phyloP scores from a whole-genome alignment of 2,888 invertebrate species.

The Peribatodes rhomboidaria region DNA sequence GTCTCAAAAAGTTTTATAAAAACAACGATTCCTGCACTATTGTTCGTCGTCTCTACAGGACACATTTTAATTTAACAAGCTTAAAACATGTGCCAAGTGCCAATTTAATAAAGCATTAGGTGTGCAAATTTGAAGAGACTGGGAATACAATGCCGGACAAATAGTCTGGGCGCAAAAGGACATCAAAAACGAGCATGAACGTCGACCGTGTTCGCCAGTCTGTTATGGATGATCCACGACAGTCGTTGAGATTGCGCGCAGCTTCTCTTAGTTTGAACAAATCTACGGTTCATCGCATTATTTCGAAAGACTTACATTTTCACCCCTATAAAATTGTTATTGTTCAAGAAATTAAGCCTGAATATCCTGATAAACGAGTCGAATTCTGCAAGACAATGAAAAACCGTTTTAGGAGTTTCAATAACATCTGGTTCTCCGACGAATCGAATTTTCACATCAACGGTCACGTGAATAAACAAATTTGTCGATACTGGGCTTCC shows the following conservation, averaged over 20 bases:
- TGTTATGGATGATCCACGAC: constrained; percentile 43
- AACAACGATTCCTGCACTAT: too few relatives aligned
- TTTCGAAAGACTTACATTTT: constrained; percentile 35
- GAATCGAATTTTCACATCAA: constrained; percentile 46
- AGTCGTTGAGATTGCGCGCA: constrained; percentile 27
- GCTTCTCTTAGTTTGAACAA: constrained; percentile 35
- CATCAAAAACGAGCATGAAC: constrained; percentile 43
- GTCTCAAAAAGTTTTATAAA: too few relatives aligned
- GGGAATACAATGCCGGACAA: too few relatives aligned
- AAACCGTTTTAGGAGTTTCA: constrained; percentile 40
- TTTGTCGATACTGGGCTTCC: constrained; percentile 35
- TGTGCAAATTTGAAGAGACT: too few relatives aligned
- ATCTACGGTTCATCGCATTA: constrained; percentile 38
- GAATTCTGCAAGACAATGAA: constrained; percentile 47
- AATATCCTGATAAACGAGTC: constrained; percentile 48
- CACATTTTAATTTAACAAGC: too few relatives aligned
- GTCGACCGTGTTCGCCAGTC: constrained; percentile 49
- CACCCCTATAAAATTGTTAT: constrained; percentile 40
- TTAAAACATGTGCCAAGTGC: too few relatives aligned
- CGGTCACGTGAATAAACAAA: constrained; percentile 40
- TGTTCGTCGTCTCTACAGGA: too few relatives aligned
- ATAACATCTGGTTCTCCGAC: constrained; percentile 33
- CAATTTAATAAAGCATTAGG: too few relatives aligned
- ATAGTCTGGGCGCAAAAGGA: constrained; percentile 4
- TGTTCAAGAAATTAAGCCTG: constrained; percentile 52